These are phyloP conservation scores for Nibea albiflora DNA, from an alignment of 2,113 vertebrate species.

Conservation along the genomic window DNA sequence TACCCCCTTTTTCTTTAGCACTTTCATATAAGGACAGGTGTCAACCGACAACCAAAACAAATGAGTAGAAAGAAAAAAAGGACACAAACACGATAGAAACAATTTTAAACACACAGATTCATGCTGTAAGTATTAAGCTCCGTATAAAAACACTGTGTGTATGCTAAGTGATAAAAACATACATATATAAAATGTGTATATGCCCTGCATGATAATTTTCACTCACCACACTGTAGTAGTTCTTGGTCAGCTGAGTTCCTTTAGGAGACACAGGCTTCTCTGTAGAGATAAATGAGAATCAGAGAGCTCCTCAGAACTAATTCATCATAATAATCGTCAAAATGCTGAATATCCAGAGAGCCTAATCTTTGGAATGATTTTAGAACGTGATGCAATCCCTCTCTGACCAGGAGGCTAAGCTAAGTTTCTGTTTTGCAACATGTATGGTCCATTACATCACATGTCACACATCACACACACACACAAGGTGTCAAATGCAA, in stretches of 20 bases:
- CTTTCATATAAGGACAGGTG: background rate
- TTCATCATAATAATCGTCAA: background rate
- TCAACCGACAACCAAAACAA: background rate
- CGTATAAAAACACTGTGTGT: background rate
- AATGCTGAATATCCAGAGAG: background rate
- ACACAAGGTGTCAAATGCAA: background rate
- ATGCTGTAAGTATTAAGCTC: background rate
- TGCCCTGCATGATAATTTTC: background rate
- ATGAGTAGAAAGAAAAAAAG: background rate
- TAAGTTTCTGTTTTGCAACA: background rate
- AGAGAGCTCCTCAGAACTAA: background rate
- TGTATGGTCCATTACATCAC: too few relatives aligned
- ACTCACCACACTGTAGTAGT: conserved; percentile 97
- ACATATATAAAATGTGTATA: background rate
- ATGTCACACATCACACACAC: too few relatives aligned
- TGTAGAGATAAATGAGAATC: conserved; percentile 64
- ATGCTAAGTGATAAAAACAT: background rate
- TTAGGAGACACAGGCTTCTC: conserved; percentile 96
- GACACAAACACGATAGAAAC: background rate
- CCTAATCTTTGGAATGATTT: background rate
- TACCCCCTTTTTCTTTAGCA: too few relatives aligned
- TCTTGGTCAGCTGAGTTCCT: conserved; percentile 93
- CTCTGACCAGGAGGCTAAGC: background rate
- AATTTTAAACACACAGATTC: background rate
- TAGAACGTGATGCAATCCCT: background rate